Evolutionary conservation across 1,140 invertebrate genomes (phyloP), one percentile per base, ranked within the genome.

Genomic region (Ceratina japonica): DNA sequence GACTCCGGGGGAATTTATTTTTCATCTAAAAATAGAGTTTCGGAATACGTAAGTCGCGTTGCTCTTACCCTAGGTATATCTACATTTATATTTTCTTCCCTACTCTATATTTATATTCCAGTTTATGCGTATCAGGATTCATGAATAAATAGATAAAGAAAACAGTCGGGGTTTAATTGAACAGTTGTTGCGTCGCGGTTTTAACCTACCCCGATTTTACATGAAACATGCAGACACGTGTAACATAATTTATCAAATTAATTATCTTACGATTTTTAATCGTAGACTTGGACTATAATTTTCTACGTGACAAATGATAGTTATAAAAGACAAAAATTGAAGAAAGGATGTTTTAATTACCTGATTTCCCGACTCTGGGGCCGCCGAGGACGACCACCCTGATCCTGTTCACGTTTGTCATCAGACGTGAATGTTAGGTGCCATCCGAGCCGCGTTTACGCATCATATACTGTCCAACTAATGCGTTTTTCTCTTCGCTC

Each of bases 311-410:
- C 16, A 2, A 52, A 20, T n/a, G 5, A 27, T 44, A 54, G 16
- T 2, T 18, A 76, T 51, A 44, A 49, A 51, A 12, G 20, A 22
- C 37, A 44, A 44, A 7, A 51, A 51, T 24, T 5, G 18, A 27
- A 51, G 13, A 15, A 31, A 71, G 5, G 27, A 52, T 18, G n/a
- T n/a, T 63, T 56, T 27, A 78, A 13, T 86, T 75, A 84, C 84
- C 84, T 88, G 95, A 95, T 92, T 95, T 95, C 82, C 95, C 95
- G 87, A 95, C 94, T 85, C 94, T 93, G 86, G 94, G 91, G 90
- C 94, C 94, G 85, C 95, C 95, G 78, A 95, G 93, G 85, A 95
- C 94, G 89, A 95, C 95, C 85, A 95, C 95, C 90, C 94, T 93
- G 91, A 95, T 95, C 91, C 94, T 94, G 92, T 94, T 95, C 83